Conservation (phyloP, 1,140 invertebrate species). For the Galendromus occidentalis region DNA sequence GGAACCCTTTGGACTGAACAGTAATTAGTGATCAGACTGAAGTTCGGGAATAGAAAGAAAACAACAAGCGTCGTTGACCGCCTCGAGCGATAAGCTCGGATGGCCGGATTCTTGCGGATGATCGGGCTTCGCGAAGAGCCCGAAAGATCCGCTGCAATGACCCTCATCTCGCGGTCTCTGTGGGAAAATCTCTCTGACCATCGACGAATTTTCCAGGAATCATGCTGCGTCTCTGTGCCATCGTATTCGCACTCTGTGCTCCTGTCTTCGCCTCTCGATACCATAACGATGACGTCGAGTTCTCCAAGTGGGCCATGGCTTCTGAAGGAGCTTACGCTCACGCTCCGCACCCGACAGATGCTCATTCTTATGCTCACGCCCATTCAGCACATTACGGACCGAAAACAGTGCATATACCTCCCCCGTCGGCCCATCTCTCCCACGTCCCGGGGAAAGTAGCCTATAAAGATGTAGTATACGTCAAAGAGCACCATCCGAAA, state of each 20-base stretch:
- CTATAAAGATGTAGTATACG: neutral
- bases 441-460: neutral
- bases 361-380: neutral
- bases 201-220: neutral
- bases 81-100: too few relatives aligned
- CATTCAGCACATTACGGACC: neutral
- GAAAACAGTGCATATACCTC: too few relatives aligned
- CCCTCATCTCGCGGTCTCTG: too few relatives aligned
- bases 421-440: neutral
- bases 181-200: too few relatives aligned
- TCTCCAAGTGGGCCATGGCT: neutral
- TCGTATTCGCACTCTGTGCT: neutral
- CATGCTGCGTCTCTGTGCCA: neutral
- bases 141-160: too few relatives aligned
- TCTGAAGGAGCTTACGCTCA: neutral
- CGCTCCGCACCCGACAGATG: neutral
- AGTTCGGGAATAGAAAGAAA: too few relatives aligned
- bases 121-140: too few relatives aligned
- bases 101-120: too few relatives aligned
- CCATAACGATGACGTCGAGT: neutral
- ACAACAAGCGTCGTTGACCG: too few relatives aligned
- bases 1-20: too few relatives aligned
- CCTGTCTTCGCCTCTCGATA: neutral
- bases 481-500: neutral
- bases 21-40: too few relatives aligned